Conservation (phyloP, 2,888 invertebrate species). For the Sminthurides aquaticus region DNA sequence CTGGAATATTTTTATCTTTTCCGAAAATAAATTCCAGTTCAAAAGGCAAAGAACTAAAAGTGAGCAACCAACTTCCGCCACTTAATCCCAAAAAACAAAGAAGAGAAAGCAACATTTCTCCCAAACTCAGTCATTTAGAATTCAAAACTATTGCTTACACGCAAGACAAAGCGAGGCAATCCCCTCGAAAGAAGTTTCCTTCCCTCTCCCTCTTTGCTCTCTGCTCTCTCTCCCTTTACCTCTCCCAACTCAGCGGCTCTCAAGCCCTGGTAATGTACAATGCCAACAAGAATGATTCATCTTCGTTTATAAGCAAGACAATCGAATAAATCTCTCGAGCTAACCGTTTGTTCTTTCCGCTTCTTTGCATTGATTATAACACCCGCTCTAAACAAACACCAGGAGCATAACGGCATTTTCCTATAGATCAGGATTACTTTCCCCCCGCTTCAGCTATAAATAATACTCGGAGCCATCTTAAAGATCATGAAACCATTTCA, state of each 20-base stretch:
- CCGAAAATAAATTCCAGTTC: background rate
- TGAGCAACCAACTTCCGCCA: background rate
- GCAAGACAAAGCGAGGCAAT: no score
- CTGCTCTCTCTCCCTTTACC: background rate
- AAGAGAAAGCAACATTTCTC: background rate
- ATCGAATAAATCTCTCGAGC: slow-evolving; percentile 29
- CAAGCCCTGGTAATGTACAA: background rate
- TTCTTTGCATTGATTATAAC: slow-evolving; percentile 27
- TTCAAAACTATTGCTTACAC: no score
- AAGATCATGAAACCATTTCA: background rate
- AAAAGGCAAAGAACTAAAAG: background rate
- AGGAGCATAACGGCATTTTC: background rate
- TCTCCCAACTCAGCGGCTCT: no score
- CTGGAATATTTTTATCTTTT: background rate
- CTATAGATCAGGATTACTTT: background rate
- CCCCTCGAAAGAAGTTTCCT: no score
- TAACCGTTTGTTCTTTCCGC: slow-evolving; percentile 27
- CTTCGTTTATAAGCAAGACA: slow-evolving; percentile 24
- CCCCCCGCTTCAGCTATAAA: background rate
- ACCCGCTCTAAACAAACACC: background rate
- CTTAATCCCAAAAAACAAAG: background rate
- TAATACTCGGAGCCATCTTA: background rate
- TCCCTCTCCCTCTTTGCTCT: background rate
- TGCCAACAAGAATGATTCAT: slow-evolving; percentile 23
- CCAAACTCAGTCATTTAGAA: no score